A percentile compares a stretch with the other conserved stretches of the same genome.
These are phyloP conservation scores for Myocastor coypus DNA, from an alignment of 2,113 vertebrate genomes.

Conservation along the genomic window DNA sequence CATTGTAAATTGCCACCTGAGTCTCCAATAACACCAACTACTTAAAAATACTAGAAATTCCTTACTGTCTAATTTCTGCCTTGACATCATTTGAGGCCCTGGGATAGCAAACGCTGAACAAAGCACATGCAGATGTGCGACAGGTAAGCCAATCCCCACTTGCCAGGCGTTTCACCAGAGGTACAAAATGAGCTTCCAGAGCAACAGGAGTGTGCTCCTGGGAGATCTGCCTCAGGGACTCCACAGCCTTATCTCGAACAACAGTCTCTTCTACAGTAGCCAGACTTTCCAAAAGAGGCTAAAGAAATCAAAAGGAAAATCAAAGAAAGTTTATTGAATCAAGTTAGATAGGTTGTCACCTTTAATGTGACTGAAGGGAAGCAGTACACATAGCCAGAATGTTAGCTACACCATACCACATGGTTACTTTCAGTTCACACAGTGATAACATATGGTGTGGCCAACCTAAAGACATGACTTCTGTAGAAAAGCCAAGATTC, in stretches of 20 bases:
- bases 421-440: conserved; percentile 77
- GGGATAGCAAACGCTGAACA: conserved; percentile 95
- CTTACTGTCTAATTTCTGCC: conserved; percentile 95
- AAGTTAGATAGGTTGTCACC: conserved; percentile 57
- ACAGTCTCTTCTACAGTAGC: conserved; percentile 96
- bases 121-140: conserved; percentile 93
- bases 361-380: conserved; percentile 61
- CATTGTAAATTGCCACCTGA: neutral
- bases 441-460: conserved; percentile 74
- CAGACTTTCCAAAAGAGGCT: conserved; percentile 95
- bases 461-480: conserved; percentile 80
- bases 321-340: conserved; percentile 60
- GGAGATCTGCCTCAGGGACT: conserved; percentile 94
- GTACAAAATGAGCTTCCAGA: conserved; percentile 95
- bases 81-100: conserved; percentile 92
- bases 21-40: conserved; percentile 48
- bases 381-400: conserved; percentile 71
- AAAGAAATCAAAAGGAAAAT: conserved; percentile 63
- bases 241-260: conserved; percentile 94
- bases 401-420: conserved; percentile 74
- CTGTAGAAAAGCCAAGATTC: conserved; percentile 75
- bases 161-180: conserved; percentile 94
- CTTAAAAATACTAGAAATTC: conserved; percentile 51
- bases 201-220: conserved; percentile 94
- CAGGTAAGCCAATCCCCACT: conserved; percentile 97